A percentile compares a stretch with the other conserved stretches of the same genome.
Conservation (phyloP, 2,797 vertebrate species). For the Calcarius lapponicus region DNA sequence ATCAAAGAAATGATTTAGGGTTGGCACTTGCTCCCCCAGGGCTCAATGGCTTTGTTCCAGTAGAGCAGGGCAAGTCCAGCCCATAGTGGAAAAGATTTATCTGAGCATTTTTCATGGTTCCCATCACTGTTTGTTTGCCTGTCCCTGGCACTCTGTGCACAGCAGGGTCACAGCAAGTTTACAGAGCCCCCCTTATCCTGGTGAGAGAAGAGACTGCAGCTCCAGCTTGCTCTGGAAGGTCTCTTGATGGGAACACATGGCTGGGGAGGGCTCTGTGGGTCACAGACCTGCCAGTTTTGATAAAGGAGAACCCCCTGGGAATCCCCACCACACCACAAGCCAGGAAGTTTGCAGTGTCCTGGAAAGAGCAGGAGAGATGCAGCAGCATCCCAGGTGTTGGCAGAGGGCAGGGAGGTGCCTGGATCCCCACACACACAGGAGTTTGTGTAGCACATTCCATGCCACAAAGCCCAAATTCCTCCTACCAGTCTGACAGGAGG, state of each 20-base stretch:
- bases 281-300: not conserved
- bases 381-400: not conserved
- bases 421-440: not conserved
- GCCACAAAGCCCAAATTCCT: not conserved
- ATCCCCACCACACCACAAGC: not conserved
- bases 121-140: not conserved
- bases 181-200: not conserved
- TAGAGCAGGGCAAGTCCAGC: conserved; percentile 5
- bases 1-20: conserved; percentile 59
- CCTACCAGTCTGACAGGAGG: not conserved
- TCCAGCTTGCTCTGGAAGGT: not conserved
- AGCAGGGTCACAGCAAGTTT: not conserved
- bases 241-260: not conserved
- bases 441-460: rapidly evolving
- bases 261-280: not conserved
- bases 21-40: conserved; percentile 41
- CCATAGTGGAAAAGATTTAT: not conserved
- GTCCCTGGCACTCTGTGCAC: not conserved
- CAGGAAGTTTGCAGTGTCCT: not conserved
- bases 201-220: not conserved
- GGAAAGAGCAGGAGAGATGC: not conserved
- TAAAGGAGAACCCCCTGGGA: not conserved
- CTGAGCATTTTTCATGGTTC: conserved; percentile 9
- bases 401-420: not conserved
- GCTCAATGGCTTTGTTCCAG: conserved; percentile 44